These are phyloP conservation scores for Trachops cirrhosus DNA, from an alignment of 2,797 vertebrate genomes.

Conservation along the genomic window DNA sequence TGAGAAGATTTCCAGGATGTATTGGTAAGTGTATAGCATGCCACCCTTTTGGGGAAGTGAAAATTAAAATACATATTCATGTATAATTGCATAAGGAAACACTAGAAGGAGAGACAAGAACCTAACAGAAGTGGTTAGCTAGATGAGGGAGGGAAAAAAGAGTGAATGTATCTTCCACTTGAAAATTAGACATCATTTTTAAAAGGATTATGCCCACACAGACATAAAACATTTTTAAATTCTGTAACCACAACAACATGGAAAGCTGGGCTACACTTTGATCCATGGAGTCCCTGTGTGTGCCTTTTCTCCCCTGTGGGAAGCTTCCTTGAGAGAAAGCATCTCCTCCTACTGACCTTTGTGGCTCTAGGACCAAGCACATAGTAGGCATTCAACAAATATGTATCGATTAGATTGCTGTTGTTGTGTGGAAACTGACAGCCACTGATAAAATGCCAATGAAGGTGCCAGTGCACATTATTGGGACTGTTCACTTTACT, in stretches of 20 bases:
- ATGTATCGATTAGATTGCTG: background rate
- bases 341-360: background rate
- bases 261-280: background rate
- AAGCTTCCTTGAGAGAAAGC: background rate
- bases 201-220: background rate
- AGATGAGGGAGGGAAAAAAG: background rate
- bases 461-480: background rate
- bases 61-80: background rate
- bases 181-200: background rate
- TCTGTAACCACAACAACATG: background rate
- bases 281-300: fast-evolving
- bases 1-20: background rate
- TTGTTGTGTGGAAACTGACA: conserved; percentile 40
- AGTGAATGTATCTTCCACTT: background rate
- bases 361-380: background rate
- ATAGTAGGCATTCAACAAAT: background rate
- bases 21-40: background rate
- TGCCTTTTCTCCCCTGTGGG: background rate
- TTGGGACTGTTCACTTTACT: conserved; percentile 45
- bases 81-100: background rate
- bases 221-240: background rate
- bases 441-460: conserved; percentile 43
- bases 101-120: background rate
- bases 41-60: background rate
- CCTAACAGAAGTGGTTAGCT: background rate